phyloP scores from a whole-genome alignment of 2,797 vertebrate species.

The Paramormyrops hopkinsi region DNA sequence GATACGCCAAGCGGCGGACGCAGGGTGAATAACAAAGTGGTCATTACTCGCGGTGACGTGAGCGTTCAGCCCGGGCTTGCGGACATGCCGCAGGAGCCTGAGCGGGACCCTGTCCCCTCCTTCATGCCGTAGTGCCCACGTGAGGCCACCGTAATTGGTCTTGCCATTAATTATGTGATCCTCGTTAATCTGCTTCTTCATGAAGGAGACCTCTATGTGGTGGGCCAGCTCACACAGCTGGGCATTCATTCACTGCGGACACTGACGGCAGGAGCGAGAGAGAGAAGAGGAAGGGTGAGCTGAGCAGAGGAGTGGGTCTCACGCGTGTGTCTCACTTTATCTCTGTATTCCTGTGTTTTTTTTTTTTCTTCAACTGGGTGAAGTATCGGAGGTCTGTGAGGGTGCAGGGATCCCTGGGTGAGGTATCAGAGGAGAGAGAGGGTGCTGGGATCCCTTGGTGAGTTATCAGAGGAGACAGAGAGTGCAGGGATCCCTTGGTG shows the following conservation, averaged over 20 bases:
- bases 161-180: slow-evolving; percentile 35
- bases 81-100: slow-evolving; percentile 18
- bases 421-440: not conserved
- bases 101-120: slow-evolving; percentile 17
- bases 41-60: slow-evolving; percentile 40
- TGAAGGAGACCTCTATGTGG: slow-evolving; percentile 34
- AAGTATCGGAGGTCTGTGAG: not conserved
- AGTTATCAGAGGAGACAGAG: not conserved
- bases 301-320: not conserved
- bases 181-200: slow-evolving; percentile 31
- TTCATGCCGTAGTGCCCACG: slow-evolving; percentile 23
- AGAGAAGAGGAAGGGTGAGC: not conserved
- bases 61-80: slow-evolving; percentile 37
- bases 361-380: not conserved
- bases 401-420: not conserved
- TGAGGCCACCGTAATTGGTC: slow-evolving; percentile 36
- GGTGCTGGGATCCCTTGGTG: not conserved
- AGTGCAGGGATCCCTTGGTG: not conserved
- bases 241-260: slow-evolving; percentile 23
- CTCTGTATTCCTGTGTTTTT: not conserved
- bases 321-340: not conserved
- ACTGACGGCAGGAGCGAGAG: slow-evolving; percentile 24
- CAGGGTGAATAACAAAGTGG: slow-evolving; percentile 33
- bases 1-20: slow-evolving; percentile 12
- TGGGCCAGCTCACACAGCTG: slow-evolving; percentile 35